These are phyloP conservation scores for Pollenia labialis DNA, from an alignment of 2,888 invertebrate genomes.

Conservation along the genomic window DNA sequence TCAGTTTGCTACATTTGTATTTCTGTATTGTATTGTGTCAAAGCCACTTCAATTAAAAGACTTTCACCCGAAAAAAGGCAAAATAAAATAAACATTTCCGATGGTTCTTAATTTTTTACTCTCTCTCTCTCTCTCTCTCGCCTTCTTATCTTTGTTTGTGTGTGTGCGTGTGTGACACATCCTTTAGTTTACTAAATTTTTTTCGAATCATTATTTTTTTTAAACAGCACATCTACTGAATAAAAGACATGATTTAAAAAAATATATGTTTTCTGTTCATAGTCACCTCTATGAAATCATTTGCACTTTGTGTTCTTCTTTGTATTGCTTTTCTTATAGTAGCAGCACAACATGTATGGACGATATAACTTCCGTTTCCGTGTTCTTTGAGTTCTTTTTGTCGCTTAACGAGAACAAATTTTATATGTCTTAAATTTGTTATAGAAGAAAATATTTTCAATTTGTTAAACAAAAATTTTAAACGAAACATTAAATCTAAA, in stretches of 20 bases:
- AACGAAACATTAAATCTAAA: too few relatives aligned
- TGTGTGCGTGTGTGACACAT: slow-evolving; percentile 34
- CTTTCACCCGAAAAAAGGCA: slow-evolving; percentile 78
- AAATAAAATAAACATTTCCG: slow-evolving; percentile 69
- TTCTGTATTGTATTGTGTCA: slow-evolving; percentile 63
- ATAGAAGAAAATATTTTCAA: too few relatives aligned
- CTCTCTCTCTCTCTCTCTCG: background rate
- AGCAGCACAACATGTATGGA: slow-evolving; percentile 58
- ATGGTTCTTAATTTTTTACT: slow-evolving; percentile 57
- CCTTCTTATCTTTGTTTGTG: background rate
- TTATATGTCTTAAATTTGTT: background rate
- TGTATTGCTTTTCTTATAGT: slow-evolving; percentile 9
- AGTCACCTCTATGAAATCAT: slow-evolving; percentile 39
- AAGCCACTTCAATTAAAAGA: slow-evolving; percentile 83
- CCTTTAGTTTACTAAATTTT: slow-evolving; percentile 70
- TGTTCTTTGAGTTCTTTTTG: slow-evolving; percentile 21
- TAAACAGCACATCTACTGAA: slow-evolving; percentile 27
- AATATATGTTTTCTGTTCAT: slow-evolving; percentile 22
- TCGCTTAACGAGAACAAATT: background rate
- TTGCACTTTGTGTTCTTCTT: slow-evolving; percentile 37
- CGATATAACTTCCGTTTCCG: slow-evolving; percentile 73
- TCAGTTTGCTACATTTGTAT: slow-evolving; percentile 48
- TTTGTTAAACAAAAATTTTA: too few relatives aligned
- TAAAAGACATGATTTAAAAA: slow-evolving; percentile 27
- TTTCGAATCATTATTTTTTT: slow-evolving; percentile 65